These are phyloP conservation scores for Antechinus flavipes DNA, from an alignment of 2,113 vertebrate genomes.

Conservation along the genomic window DNA sequence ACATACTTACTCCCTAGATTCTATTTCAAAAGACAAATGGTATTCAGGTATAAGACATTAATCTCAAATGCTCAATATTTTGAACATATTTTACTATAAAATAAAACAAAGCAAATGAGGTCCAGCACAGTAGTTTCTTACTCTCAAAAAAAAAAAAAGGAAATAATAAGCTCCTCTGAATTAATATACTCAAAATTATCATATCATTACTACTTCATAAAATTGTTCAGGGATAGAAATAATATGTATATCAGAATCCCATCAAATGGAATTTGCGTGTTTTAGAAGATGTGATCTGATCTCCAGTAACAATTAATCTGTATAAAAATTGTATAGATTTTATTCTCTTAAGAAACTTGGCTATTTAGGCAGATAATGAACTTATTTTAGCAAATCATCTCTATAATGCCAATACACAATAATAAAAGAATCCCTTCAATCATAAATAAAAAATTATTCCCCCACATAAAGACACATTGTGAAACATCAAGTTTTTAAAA, in stretches of 20 bases:
- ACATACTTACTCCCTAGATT: conserved; percentile 5
- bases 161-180: conserved; percentile 24
- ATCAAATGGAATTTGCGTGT: conserved; percentile 6
- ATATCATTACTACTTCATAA: background rate
- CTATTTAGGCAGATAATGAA: conserved; percentile 40
- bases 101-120: conserved; percentile 40
- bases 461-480: conserved; percentile 28
- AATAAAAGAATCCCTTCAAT: background rate
- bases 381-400: conserved; percentile 1
- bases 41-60: conserved; percentile 35
- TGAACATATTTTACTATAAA: conserved; percentile 58
- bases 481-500: conserved; percentile 40
- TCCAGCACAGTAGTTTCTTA: conserved; percentile 17
- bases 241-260: background rate
- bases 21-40: conserved; percentile 52
- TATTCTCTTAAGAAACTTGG: background rate
- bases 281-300: conserved; percentile 14
- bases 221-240: background rate
- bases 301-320: background rate
- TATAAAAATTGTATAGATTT: background rate
- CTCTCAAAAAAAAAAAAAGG: background rate
- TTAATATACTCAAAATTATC: conserved; percentile 40
- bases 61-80: conserved; percentile 39
- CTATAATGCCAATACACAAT: background rate
- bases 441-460: background rate